phyloP scores from a whole-genome alignment of 2,113 vertebrate species.

The Azemiops feae region DNA sequence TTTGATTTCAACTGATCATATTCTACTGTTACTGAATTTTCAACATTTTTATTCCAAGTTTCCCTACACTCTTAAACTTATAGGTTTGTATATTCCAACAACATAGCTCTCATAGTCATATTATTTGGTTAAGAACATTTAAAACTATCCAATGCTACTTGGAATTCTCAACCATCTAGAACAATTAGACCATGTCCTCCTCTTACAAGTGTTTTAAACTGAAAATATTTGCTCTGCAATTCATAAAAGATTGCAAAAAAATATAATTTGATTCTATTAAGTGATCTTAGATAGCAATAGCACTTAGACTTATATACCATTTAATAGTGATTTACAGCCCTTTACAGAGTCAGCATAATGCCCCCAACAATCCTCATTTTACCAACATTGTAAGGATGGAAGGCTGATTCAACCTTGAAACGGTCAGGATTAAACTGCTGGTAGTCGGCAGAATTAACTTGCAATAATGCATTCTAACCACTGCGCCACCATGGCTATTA shows the following conservation, averaged over 20 bases:
- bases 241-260: not conserved
- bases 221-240: not conserved
- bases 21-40: not conserved
- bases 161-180: not conserved
- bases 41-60: not conserved
- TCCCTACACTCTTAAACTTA: not conserved
- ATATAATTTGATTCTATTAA: not conserved
- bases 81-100: not conserved
- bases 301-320: not conserved
- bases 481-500: not conserved
- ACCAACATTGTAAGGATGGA: not conserved
- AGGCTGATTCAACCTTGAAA: not conserved
- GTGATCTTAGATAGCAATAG: not conserved
- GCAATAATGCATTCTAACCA: not conserved
- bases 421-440: not conserved
- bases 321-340: not conserved
- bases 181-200: not conserved
- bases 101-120: not conserved
- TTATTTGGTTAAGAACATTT: not conserved
- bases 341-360: not conserved
- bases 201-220: not conserved
- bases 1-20: not conserved
- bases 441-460: not conserved
- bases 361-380: not conserved
- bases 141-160: not conserved